Conservation (phyloP, 2,113 vertebrate species). For the Maccullochella peelii region DNA sequence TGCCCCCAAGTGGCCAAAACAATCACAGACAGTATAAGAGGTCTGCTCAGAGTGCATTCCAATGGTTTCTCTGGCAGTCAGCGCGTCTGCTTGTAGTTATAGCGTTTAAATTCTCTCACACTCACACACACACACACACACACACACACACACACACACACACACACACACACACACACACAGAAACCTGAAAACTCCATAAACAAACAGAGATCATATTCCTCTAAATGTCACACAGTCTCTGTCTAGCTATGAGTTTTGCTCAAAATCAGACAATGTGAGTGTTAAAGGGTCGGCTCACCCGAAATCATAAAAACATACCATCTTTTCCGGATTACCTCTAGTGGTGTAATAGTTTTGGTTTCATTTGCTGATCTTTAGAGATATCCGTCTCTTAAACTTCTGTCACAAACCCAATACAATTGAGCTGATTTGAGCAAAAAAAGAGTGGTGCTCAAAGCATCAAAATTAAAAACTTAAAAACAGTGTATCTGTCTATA, state of each 20-base stretch:
- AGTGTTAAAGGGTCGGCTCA: background rate
- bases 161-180: too few relatives aligned
- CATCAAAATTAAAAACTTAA: background rate
- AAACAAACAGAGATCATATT: conserved; percentile 4
- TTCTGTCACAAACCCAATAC: background rate
- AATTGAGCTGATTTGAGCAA: background rate
- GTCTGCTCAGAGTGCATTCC: conserved; percentile 70
- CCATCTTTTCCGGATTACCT: background rate
- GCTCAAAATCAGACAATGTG: background rate
- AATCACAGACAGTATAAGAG: background rate
- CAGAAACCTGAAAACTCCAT: background rate
- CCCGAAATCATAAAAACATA: background rate
- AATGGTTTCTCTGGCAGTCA: conserved; percentile 70
- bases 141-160: background rate
- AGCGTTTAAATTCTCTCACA: conserved; percentile 27
- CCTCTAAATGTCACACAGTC: background rate
- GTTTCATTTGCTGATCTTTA: background rate
- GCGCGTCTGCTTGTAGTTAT: conserved; percentile 69
- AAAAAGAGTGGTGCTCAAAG: background rate
- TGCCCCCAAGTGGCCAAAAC: too few relatives aligned
- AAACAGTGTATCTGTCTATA: background rate
- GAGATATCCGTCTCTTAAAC: background rate
- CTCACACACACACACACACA: background rate
- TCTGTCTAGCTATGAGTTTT: background rate
- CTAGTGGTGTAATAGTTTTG: background rate